A percentile compares a stretch with the other conserved stretches of the same genome.
phyloP scores from a whole-genome alignment of 2,797 vertebrate genomes.

The Parambassis ranga region DNA sequence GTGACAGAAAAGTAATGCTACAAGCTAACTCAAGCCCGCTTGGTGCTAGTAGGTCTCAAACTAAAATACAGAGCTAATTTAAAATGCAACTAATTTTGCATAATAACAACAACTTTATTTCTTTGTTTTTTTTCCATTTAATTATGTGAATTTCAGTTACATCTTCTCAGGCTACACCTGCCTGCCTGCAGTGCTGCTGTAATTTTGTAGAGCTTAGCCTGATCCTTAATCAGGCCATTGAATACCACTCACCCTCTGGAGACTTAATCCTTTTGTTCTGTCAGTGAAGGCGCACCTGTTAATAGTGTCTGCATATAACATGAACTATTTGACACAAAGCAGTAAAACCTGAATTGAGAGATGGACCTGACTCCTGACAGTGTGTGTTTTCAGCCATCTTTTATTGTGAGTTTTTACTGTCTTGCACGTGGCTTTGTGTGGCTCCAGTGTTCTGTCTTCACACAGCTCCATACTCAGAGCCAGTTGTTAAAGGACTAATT shows the following conservation, averaged over 20 bases:
- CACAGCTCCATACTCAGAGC: conserved; percentile 87
- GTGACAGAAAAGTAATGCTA: conserved; percentile 47
- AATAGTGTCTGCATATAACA: conserved; percentile 79
- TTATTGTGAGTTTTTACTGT: conserved; percentile 76
- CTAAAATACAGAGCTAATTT: not conserved
- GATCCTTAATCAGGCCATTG: conserved; percentile 64
- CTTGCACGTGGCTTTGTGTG: conserved; percentile 87
- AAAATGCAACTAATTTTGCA: too few species aligned
- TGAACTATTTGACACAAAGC: conserved; percentile 82
- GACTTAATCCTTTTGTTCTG: conserved; percentile 80
- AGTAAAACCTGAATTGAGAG: conserved; percentile 80
- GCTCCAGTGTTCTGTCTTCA: conserved; percentile 85
- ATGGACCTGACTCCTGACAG: conserved; percentile 85
- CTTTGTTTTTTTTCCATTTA: not conserved
- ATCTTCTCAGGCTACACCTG: conserved; percentile 17
- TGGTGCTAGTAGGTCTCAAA: conserved; percentile 15
- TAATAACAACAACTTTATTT: too few species aligned
- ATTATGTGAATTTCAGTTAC: conserved; percentile 16
- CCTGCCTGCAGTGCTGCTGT: conserved; percentile 34
- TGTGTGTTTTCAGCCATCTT: conserved; percentile 37
- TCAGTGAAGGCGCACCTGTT: conserved; percentile 86
- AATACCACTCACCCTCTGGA: conserved; percentile 60
- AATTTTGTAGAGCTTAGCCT: conserved; percentile 56
- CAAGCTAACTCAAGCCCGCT: conserved; percentile 8
- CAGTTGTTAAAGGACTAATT: conserved; percentile 95